phyloP scores from a whole-genome alignment of 2,113 vertebrate species.

The Reinhardtius hippoglossoides region DNA sequence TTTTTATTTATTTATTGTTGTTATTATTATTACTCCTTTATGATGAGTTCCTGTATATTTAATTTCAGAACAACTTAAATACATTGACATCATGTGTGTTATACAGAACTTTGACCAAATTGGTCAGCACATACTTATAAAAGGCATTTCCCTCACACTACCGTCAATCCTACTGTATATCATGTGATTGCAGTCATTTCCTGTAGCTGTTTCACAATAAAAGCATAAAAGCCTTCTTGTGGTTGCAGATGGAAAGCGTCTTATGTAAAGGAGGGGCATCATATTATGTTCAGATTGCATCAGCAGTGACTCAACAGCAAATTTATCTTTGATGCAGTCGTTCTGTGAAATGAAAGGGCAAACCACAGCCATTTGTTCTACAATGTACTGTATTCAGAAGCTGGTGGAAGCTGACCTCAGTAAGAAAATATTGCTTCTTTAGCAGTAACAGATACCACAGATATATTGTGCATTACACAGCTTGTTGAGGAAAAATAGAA shows the following conservation, averaged over 20 bases:
- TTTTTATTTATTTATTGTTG: too few relatives aligned
- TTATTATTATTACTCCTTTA: too few relatives aligned
- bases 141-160: not conserved
- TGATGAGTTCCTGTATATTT: too few relatives aligned
- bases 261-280: not conserved
- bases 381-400: not conserved
- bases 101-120: too few relatives aligned
- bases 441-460: too few relatives aligned
- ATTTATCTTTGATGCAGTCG: not conserved
- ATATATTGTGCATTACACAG: not conserved
- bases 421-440: not conserved
- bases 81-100: too few relatives aligned
- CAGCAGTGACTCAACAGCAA: conserved; percentile 14
- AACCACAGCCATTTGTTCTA: not conserved
- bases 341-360: not conserved
- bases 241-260: conserved; percentile 34
- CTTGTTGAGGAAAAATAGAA: not conserved
- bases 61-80: too few relatives aligned
- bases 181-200: conserved; percentile 14
- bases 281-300: conserved; percentile 6
- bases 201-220: conserved; percentile 29
- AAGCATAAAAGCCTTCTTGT: conserved; percentile 38
- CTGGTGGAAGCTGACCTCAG: not conserved
- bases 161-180: not conserved
- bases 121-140: too few relatives aligned